Conservation (phyloP, 2,797 vertebrate genomes). For the Microctenopoma steveboyesi region DNA sequence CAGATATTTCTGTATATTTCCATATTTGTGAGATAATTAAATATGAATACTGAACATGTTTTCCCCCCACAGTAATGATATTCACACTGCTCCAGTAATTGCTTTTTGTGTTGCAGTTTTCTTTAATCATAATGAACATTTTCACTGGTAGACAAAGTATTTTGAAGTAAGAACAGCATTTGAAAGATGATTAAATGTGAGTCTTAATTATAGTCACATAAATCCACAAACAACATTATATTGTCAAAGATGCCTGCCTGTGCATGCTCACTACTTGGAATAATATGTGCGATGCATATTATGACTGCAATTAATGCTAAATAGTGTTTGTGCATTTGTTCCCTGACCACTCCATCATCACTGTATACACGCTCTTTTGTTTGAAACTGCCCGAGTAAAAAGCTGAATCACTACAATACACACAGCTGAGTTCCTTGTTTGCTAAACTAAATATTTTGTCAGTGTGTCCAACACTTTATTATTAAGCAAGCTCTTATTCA, state of each 20-base stretch:
- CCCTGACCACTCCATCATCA: constrained; percentile 11
- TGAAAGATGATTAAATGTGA: not conserved
- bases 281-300: not conserved
- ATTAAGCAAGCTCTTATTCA: constrained; percentile 27
- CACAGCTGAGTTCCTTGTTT: constrained; percentile 22
- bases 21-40: constrained; percentile 11
- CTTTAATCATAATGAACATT: not conserved
- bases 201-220: constrained; percentile 2
- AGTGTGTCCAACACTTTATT: constrained; percentile 25
- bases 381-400: constrained; percentile 18
- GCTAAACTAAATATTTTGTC: constrained; percentile 61
- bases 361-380: constrained; percentile 23
- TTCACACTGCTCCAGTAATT: constrained; percentile 1
- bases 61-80: constrained; percentile 15
- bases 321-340: constrained; percentile 3
- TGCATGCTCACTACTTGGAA: constrained; percentile 5
- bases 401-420: constrained; percentile 14
- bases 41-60: not conserved
- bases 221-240: not conserved
- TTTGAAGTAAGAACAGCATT: not conserved
- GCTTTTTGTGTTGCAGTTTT: constrained; percentile 4
- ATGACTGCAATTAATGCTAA: not conserved
- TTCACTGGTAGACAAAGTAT: not conserved
- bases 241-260: constrained; percentile 1
- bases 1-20: not conserved